Evolutionary conservation across 37 sponge, comb jelly and placozoan species (phyloP).

Genomic region (Mnemiopsis leidyi): DNA sequence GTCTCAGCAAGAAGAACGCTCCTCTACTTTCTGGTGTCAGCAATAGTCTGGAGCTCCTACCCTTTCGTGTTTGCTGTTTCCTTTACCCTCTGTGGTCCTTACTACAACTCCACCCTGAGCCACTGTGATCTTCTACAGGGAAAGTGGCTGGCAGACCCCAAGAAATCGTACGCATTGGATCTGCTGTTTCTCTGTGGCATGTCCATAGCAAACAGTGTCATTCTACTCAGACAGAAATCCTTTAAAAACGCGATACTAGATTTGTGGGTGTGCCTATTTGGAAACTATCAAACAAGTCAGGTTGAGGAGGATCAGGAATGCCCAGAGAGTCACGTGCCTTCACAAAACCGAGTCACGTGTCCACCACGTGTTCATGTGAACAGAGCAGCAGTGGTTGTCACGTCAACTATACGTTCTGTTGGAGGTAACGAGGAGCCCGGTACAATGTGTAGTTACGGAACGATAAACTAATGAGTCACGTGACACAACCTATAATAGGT

Average conservation of each 20-base stretch:
- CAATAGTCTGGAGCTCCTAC: background rate
- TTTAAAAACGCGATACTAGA: background rate
- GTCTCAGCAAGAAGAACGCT: background rate
- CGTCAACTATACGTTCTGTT: no score
- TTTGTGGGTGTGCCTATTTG: background rate
- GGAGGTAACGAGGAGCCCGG: no score
- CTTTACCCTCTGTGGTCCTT: conserved; percentile 13
- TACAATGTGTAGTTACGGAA: no score
- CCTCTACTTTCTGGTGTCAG: background rate
- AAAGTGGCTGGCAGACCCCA: background rate
- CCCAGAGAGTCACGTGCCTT: no score
- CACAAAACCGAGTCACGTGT: no score
- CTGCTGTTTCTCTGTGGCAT: background rate
- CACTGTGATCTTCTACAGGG: background rate
- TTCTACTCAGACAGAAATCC: conserved; percentile 18
- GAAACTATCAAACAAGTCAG: no score
- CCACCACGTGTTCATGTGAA: no score
- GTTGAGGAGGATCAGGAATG: no score
- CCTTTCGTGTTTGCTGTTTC: background rate
- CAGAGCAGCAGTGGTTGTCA: no score
- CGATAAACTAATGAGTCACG: no score
- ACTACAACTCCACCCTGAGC: conserved; percentile 43
- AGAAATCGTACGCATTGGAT: background rate
- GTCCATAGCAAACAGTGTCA: background rate
- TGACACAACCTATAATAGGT: no score